Base-by-base conservation (phyloP, 2,113 vertebrate species). In the Microtus montanus region DNA sequence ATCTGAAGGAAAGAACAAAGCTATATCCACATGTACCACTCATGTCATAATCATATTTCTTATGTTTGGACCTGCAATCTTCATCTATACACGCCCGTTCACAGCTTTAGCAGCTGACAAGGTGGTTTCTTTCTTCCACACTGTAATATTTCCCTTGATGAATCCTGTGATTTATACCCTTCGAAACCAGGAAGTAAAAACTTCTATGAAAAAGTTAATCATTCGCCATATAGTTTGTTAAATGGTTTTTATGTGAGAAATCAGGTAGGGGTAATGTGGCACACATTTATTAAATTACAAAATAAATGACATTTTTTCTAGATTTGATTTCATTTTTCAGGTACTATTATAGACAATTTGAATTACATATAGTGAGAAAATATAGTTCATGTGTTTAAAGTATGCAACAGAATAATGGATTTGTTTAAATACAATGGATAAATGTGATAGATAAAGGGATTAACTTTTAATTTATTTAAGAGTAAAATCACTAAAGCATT, bases 111-210 rank as follows among this genome's bases (percentile, higher is more conserved):
- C 95, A 82, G 92, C 92, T 61, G 95, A 97, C 82, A 97, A 96
- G 10, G 93, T 97, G 44, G 85, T 97, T 58, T 96, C 96, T 38
- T 87, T 97, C 66, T 95, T 96, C 11, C 95, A 96, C n/a, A 97
- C 95, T 38, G 97, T 97, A 19, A 93, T 97, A 89, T 95, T 97
- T 89, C 96, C 97, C 4, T 77, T 97, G 66, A 19, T 96, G 95
- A 97, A 97, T 47, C 95, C 96, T 90, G 78, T 97, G 52, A 97
- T 97, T 96, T 97, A 97, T 63, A 97, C 94, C 1, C 93, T 97
- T 91, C 44, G 90, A 3, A 97, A 97, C 61, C 96, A 96, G n/a
- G 95, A 97, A 95, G 96, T 97, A 4, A 95, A 97, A 87, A 22
- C 49, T 49, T 95, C 93, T 20, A 95, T 97, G 94, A 91, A 58